Base-by-base conservation (phyloP, 2,113 vertebrate genomes). In the Gadus chalcogrammus region DNA sequence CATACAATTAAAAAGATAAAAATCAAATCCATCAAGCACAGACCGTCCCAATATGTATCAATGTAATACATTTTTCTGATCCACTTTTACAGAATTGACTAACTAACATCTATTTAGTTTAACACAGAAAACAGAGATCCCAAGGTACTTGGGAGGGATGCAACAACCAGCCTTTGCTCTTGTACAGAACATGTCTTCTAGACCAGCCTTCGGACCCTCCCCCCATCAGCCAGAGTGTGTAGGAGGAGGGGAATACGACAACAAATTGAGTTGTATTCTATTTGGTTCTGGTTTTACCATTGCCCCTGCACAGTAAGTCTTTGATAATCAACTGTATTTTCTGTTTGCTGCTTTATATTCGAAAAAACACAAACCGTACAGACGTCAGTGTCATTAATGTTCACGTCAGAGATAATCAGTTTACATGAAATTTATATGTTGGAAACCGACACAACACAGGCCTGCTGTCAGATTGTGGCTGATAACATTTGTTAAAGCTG, bases 291-390 rank as follows among this genome's bases (percentile, higher is more conserved):
- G 13, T 65, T 65, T 65, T 11, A 27, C 53, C 27, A 3, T 53
- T 31, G 61, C 69, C 69, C 61, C 65, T 71, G 65, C 28, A 28
- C 66, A 77, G 61, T 64, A 70, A 24, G 70, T 71, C 8, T 48
- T 17, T 31, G 11, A 52, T 76, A 78, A 83, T 48, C 42, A 48
- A 48, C 42, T 77, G 38, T 69, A 1, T 79, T 74, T 17, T 15
- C 77, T 77, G 67, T 74, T 27, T 27, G 1, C 38, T 8, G 67
- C 11, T 17, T 58, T n/a, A n/a, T 67, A 67, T 7, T 60, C 58
- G 42, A 82, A 65, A 77, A 82, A 82, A 81, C 66, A 80, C 64
- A 81, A 79, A 71, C 60, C 1, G 55, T 17, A 58, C 68, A 79
- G 79, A 81, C 35, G 15, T 13, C 55, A n/a, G 55, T n/a, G 55